Evolutionary conservation across 2,113 vertebrate species (phyloP), one percentile per base, ranked within the genome.

Genomic region (Xiphorhynchus elegans): DNA sequence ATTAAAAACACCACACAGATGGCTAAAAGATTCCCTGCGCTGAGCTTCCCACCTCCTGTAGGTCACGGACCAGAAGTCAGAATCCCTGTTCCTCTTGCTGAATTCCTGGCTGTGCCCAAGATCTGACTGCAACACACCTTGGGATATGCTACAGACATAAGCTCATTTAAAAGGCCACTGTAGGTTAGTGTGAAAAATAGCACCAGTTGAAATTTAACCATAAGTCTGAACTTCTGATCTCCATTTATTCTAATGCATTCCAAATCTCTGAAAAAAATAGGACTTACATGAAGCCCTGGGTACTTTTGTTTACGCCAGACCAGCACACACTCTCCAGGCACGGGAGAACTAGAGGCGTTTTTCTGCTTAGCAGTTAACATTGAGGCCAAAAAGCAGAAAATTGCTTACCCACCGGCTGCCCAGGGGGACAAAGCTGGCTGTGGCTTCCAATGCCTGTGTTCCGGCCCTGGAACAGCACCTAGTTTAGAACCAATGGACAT

Each of bases 1-100:
- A 33, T 3, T 28, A 13, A 39, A 80, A 64, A 8, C 2, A 0
- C 1, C 15, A 4, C 26, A 4, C 7, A 3, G n/a, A 11, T 3
- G 19, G 26, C 18, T 11, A 2, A 20, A 12, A 28, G 14, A 20
- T 4, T 6, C 53, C 16, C 60, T 2, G 40, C 62, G 20, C 50
- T 2, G 10, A 46, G 21, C 28, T 8, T 17, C 10, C 47, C 35
- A 13, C 17, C 39, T 31, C 31, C 12, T 0, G 0, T 0, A 16
- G 31, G 67, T 7, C 5, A 1, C 21, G 5, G n/a, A 11, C 13
- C 33, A 7, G 28, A 40, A 24, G 9, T 40, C n/a, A 11, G 19
- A 35, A 25, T 1, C 37, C 26, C 44, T 4, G 0, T 10, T 82
- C 18, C 37, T 39, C 31, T 11, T 33, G 5, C 3, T 2, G 3